Base-by-base conservation (phyloP, 2,888 invertebrate genomes). In the Microctonus hyperodae region DNA sequence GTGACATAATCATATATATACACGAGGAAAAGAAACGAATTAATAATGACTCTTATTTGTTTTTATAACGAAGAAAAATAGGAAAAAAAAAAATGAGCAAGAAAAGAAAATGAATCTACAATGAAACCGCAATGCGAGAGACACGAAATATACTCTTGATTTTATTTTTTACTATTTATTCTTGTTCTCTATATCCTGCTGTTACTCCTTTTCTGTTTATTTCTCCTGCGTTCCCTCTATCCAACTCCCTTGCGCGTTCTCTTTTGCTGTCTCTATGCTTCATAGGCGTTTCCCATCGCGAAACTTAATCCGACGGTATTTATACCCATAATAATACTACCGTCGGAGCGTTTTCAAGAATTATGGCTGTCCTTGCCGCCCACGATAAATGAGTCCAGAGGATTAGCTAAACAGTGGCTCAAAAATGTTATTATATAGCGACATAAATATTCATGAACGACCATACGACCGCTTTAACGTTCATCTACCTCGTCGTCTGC, bases 391-490 rank as follows among this genome's bases (percentile, higher is more conserved):
- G 83, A 83, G 83, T 83, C 77, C 82, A 76, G 79, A 81, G 83
- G 83, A 83, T 83, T 83, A 83, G 83, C 83, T 83, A 83, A 83
- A 83, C 83, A 83, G 83, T 83, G 81, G 83, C 83, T 83, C 83
- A 83, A 83, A 83, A 83, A 83, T 83, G 83, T 83, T 83, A 83
- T 83, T 83, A 83, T 83, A 83, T 83, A 81, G 83, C 79, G 73
- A 76, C 81, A 83, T 83, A 83, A 83, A 83, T 83, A 83, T 83
- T 83, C 83, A 83, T 83, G 82, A 81, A 70, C 73, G 69, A 72
- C 72, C 70, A 70, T 69, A 69, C 70, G 48, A 71, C 62, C 71
- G 68, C 68, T 74, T 74, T 72, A 73, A 72, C 71, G 65, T 71
- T 72, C 70, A 68, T 71, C 68, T 69, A 66, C 68, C 67, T 66